These are phyloP conservation scores for Gopherus evgoodei DNA, from an alignment of 2,113 vertebrate species.

Conservation along the genomic window DNA sequence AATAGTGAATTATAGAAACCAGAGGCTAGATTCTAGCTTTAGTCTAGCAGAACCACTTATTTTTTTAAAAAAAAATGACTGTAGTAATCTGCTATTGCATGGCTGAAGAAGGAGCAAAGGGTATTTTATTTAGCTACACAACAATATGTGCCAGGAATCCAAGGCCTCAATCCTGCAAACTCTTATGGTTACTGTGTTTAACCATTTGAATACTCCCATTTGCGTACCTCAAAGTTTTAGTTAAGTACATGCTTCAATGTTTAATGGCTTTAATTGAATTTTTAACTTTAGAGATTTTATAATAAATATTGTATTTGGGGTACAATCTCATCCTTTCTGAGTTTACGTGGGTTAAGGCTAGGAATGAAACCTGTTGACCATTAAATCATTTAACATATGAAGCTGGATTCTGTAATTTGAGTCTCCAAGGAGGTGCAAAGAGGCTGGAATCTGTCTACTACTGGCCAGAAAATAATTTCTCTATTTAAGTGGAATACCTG, in stretches of 20 bases:
- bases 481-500: neutral
- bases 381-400: neutral
- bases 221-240: neutral
- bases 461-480: neutral
- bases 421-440: neutral
- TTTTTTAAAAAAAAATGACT: neutral
- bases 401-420: neutral
- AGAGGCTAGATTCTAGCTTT: neutral
- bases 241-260: neutral
- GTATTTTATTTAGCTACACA: neutral
- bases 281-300: neutral
- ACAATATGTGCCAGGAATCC: neutral
- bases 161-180: neutral
- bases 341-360: neutral
- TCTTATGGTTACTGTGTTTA: neutral
- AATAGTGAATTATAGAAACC: neutral
- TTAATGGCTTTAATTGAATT: neutral
- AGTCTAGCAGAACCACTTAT: neutral
- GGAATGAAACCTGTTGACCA: neutral
- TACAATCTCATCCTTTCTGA: neutral
- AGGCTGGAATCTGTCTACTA: neutral
- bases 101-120: neutral
- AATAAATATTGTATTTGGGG: neutral
- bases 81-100: neutral
- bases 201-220: neutral